A percentile compares a stretch with the other conserved stretches of the same genome.
phyloP scores from a whole-genome alignment of 2,113 vertebrate genomes.

The Etheostoma spectabile region DNA sequence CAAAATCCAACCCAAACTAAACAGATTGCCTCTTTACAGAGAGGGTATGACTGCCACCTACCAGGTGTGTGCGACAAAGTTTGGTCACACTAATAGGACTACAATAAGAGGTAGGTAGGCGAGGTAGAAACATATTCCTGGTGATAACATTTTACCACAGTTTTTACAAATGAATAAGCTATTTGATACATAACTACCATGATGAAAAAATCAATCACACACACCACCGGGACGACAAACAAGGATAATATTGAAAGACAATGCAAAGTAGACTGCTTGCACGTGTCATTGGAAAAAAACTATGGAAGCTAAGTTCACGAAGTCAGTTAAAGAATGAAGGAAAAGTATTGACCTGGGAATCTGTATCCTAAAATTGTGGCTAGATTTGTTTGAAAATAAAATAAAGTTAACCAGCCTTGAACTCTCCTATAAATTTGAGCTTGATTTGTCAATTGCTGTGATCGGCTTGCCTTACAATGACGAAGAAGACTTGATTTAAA shows the following conservation, averaged over 20 bases:
- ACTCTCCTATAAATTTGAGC: not conserved
- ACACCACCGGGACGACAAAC: not conserved
- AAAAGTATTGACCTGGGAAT: not conserved
- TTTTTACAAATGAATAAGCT: not conserved
- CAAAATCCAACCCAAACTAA: slow-evolving; percentile 11
- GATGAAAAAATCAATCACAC: not conserved
- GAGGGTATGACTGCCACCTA: not conserved
- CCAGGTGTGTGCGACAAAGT: too few relatives aligned
- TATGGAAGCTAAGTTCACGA: too few relatives aligned
- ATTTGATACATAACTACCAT: not conserved
- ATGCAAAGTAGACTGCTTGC: too few relatives aligned
- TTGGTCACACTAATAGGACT: not conserved
- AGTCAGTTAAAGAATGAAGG: not conserved
- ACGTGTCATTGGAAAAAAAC: too few relatives aligned
- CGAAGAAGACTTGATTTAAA: not conserved
- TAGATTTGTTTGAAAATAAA: not conserved
- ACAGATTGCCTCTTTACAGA: slow-evolving; percentile 7
- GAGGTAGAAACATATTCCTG: not conserved
- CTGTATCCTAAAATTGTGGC: not conserved
- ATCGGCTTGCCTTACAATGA: not conserved
- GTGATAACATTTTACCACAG: not conserved
- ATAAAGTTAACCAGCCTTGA: not conserved
- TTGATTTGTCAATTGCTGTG: not conserved
- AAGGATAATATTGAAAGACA: too few relatives aligned
- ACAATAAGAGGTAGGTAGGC: not conserved